Evolutionary conservation across 2,888 invertebrate genomes (phyloP), one percentile per base, ranked within the genome.

Genomic region (Agrochola litura): DNA sequence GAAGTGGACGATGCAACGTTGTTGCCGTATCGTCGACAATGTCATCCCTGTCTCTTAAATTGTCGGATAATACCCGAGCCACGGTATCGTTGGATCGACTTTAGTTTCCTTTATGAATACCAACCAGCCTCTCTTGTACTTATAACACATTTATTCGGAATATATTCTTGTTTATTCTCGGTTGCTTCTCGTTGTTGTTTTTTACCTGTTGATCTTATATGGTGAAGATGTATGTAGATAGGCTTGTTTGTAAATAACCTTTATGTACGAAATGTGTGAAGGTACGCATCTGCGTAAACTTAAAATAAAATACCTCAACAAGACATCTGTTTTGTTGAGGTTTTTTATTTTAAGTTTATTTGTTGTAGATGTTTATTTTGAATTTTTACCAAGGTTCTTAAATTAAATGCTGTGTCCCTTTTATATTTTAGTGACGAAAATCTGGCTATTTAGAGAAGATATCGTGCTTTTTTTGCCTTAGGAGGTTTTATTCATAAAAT

Each of bases 11-110:
- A 46, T 80, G 88, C 88, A 89, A 86, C 86, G 70, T 77, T 81
- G 84, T 82, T 72, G 83, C 91, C 91, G 84, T 84, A 89, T 88
- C 83, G 81, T 72, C 85, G 85, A 92, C 92, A 92, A 90, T 89
- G 91, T 92, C 84, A 74, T 84, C 67, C 87, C 85, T 93, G 94
- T 94, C 94, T 92, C 93, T 89, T 95, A 94, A 94, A 95, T 93
- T 90, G 92, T 91, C 87, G 89, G 91, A 92, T 94, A 92, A 94
- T 90, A 84, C 87, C 83, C 84, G 82, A 77, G 83, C 76, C 46
- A 25, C 8, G 79, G 78, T 75, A 83, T 86, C 84, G 73, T 80
- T 80, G 87, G 81, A 85, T 88, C 88, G 90, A 87, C 89, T 85
- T 82, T 74, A 81, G 79, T 64, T 87, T 82, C 84, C 82, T 86